Evolutionary conservation across 2,888 invertebrate genomes (phyloP), one percentile per base, ranked within the genome.

Genomic region (Apodemia zela): DNA sequence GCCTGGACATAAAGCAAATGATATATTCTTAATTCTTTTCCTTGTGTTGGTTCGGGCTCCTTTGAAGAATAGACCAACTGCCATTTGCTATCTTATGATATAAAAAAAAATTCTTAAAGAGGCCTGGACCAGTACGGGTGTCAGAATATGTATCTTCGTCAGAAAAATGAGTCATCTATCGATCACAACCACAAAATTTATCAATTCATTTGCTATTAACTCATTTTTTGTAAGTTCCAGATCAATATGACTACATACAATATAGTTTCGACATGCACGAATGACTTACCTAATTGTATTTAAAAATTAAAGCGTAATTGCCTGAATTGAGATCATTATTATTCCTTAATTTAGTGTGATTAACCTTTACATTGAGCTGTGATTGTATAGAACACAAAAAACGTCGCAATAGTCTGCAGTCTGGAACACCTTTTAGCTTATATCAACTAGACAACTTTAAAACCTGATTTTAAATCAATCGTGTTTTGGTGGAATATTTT

Each of bases 401-500:
- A 51, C 1, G 21, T 51, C 51, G 25, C 51, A 51, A 18, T 15
- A 25, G 54, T 42, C 42, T 6, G n/a, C 6, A 42, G 15, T 54
- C 13, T 54, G 6, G 11, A 57, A 25, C 29, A 57, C 25, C 5
- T 57, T 57, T 25, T 2, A 57, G 29, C n/a, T 57, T 13, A 29
- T n/a, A n/a, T 15, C 54, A 29, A 54, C 25, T 25, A 57, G 29
- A 29, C 57, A 57, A 7, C 57, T n/a, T 29, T 57, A 57, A 57
- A 57, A 57, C 57, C 57, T 57, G 57, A 57, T 57, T 57, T 25
- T 29, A 57, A n/a, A 29, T 29, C 57, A 57, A 57, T 57, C 57
- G 15, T 15, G 57, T 29, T 57, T 29, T 29, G 0, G 29, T 29
- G 57, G 57, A 57, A 57, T 25, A 57, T 57, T 57, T 57, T 15